phyloP scores from a whole-genome alignment of 2,888 invertebrate genomes.

The Thumatha senex region DNA sequence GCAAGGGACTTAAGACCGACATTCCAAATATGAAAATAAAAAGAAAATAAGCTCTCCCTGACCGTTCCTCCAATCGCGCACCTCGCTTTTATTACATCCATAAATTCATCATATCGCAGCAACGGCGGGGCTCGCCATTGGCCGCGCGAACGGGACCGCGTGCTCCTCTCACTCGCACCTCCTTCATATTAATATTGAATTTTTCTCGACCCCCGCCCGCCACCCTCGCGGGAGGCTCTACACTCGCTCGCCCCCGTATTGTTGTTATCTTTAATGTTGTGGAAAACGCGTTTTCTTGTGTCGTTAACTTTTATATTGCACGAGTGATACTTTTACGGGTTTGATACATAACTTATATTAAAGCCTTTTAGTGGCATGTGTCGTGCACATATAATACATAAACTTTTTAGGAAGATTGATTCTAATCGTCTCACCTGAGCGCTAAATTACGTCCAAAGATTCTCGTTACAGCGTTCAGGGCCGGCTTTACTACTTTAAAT shows the following conservation, averaged over 20 bases:
- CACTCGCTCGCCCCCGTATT: slow-evolving; percentile 83
- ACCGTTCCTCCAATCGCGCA: slow-evolving; percentile 86
- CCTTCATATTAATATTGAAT: slow-evolving; percentile 92
- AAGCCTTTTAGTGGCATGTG: slow-evolving; percentile 34
- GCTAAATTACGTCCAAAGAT: neutral
- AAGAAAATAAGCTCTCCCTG: slow-evolving; percentile 82
- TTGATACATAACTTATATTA: slow-evolving; percentile 77
- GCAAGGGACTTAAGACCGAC: slow-evolving; percentile 69
- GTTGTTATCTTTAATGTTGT: slow-evolving; percentile 84
- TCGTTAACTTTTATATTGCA: slow-evolving; percentile 84
- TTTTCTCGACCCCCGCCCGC: slow-evolving; percentile 85
- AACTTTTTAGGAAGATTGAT: neutral
- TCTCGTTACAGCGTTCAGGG: neutral
- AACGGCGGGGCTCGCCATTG: slow-evolving; percentile 81
- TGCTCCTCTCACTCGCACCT: slow-evolving; percentile 84
- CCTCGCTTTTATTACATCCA: slow-evolving; percentile 90
- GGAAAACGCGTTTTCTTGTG: slow-evolving; percentile 85
- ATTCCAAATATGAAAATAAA: slow-evolving; percentile 83
- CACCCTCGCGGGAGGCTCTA: slow-evolving; percentile 82
- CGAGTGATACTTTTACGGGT: slow-evolving; percentile 82
- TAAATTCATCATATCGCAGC: slow-evolving; percentile 90
- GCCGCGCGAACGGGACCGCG: slow-evolving; percentile 78
- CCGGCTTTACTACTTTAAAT: too few species aligned
- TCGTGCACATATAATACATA: slow-evolving; percentile 4
- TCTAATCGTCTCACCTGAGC: neutral